Conservation (phyloP, 37 sponge, comb jelly and placozoan genomes). For the Beroe forskalii region DNA sequence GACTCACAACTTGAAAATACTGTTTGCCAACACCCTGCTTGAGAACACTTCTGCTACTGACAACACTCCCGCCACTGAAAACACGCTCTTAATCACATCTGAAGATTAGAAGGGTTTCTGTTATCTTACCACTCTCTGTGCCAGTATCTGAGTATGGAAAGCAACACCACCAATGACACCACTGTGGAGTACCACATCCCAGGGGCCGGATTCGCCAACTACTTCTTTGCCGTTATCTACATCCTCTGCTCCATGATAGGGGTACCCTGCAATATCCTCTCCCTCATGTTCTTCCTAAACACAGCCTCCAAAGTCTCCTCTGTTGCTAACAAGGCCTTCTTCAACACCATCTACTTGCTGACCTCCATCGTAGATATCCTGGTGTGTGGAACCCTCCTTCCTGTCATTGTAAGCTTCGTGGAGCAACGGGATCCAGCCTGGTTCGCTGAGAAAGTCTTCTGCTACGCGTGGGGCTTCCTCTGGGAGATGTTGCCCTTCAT, state of each 20-base stretch:
- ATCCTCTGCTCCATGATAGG: not conserved
- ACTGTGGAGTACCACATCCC: not conserved
- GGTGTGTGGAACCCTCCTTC: not conserved
- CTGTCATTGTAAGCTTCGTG: slow-evolving; percentile 27
- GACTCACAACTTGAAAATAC: no score
- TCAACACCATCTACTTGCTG: slow-evolving; percentile 48
- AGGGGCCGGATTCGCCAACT: slow-evolving; percentile 2
- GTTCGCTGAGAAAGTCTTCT: not conserved
- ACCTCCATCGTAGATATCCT: not conserved
- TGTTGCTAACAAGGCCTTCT: slow-evolving; percentile 16
- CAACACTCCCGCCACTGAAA: no score
- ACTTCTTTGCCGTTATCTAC: slow-evolving; percentile 47
- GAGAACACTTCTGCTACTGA: no score
- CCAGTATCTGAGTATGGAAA: no score
- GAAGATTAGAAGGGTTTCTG: no score
- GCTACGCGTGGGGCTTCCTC: slow-evolving; percentile 20
- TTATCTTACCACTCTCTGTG: no score
- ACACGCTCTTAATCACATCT: no score
- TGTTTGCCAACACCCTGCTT: no score
- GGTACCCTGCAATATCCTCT: not conserved
- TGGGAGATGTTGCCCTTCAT: slow-evolving; percentile 65
- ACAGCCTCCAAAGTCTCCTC: not conserved
- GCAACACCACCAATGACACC: no score
- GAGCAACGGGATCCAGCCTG: not conserved
- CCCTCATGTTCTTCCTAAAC: slow-evolving; percentile 17